phyloP scores from a whole-genome alignment of 2,888 invertebrate genomes.

The Priocnemis perturbator region DNA sequence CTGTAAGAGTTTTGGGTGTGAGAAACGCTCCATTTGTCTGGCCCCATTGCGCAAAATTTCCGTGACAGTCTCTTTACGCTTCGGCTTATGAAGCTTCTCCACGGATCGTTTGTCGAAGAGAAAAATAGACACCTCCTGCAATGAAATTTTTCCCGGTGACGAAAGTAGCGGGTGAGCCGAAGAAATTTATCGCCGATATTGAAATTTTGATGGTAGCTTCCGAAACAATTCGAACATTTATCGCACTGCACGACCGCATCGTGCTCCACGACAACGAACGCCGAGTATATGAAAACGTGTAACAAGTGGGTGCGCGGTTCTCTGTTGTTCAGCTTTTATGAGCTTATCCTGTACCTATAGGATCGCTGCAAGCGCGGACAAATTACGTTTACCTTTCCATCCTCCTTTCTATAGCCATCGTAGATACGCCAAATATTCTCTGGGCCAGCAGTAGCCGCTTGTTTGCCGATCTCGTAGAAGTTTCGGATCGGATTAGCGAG shows the following conservation, averaged over 20 bases:
- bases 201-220: too few species aligned
- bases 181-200: too few species aligned
- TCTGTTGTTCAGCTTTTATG: too few species aligned
- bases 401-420: slow-evolving; percentile 91
- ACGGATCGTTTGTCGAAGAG: slow-evolving; percentile 94
- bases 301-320: too few species aligned
- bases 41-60: slow-evolving; percentile 90
- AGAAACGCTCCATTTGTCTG: slow-evolving; percentile 86
- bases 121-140: slow-evolving; percentile 94
- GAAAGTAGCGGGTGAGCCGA: background rate
- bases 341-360: too few species aligned
- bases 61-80: slow-evolving; percentile 93
- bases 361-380: background rate
- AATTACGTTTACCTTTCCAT: slow-evolving; percentile 85
- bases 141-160: background rate
- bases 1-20: slow-evolving; percentile 89
- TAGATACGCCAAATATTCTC: slow-evolving; percentile 94
- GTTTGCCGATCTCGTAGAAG: slow-evolving; percentile 91
- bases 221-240: background rate
- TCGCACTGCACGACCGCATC: too few species aligned
- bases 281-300: too few species aligned
- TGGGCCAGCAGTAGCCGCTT: slow-evolving; percentile 88
- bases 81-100: slow-evolving; percentile 94
- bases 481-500: slow-evolving; percentile 91
- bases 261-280: too few species aligned